Evolutionary conservation across 2,113 vertebrate species (phyloP).

Genomic region (Candoia aspera): DNA sequence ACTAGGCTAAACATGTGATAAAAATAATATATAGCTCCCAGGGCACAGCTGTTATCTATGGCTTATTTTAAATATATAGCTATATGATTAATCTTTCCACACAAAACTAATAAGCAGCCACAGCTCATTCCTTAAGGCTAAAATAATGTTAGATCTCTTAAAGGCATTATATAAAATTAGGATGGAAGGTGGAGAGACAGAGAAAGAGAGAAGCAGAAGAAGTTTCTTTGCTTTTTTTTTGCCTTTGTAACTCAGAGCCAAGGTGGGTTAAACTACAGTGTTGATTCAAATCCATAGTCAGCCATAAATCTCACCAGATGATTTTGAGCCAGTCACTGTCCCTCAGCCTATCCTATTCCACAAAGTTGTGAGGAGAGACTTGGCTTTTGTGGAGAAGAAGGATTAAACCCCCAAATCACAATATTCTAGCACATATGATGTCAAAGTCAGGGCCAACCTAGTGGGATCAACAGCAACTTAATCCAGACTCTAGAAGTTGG

Average conservation of each 20-base stretch:
- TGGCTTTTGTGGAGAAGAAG: neutral
- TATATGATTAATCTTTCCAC: neutral
- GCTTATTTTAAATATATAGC: neutral
- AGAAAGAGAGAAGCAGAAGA: fast-evolving
- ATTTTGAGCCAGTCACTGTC: neutral
- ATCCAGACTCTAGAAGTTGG: neutral
- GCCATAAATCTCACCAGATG: neutral
- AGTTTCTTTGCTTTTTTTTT: neutral
- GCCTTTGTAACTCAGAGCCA: neutral
- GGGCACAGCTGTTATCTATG: constrained; percentile 15
- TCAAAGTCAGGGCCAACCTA: neutral
- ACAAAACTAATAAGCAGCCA: neutral
- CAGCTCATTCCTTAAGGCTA: constrained; percentile 4
- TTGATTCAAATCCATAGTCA: neutral
- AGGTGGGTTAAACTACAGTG: neutral
- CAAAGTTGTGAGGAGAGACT: neutral
- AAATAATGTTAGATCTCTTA: constrained; percentile 4
- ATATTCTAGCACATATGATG: neutral
- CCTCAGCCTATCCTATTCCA: neutral
- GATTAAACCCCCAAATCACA: neutral
- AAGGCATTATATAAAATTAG: neutral
- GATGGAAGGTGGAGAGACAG: neutral
- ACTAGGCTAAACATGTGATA: constrained; percentile 16
- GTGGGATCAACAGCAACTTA: neutral
- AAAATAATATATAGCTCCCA: neutral